A percentile compares a stretch with the other conserved stretches of the same genome.
Evolutionary conservation across 2,113 vertebrate species (phyloP).

Genomic region (Hippocampus mohnikei): DNA sequence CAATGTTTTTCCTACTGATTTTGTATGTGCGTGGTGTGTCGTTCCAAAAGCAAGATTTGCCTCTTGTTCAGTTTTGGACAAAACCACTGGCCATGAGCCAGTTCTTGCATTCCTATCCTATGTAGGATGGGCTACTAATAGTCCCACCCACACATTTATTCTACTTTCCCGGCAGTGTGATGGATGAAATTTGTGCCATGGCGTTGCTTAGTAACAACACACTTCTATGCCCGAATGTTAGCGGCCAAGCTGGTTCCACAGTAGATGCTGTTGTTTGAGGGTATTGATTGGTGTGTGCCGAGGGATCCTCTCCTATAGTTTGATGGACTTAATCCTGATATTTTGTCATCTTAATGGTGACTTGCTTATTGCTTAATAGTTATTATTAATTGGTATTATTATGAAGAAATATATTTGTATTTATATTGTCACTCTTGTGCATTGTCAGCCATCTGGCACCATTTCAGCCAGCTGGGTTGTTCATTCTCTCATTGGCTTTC

Average conservation of each 20-base stretch:
- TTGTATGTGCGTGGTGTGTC: not conserved
- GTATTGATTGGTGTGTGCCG: constrained; percentile 10
- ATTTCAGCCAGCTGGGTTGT: not conserved
- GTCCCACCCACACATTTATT: constrained; percentile 19
- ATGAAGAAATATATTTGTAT: not conserved
- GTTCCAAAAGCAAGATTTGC: not conserved
- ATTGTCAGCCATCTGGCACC: not conserved
- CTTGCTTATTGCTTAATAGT: constrained; percentile 4
- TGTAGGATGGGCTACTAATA: not conserved
- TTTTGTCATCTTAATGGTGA: not conserved
- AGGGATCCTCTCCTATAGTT: constrained; percentile 5
- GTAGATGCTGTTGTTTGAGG: constrained; percentile 34
- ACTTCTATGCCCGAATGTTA: constrained; percentile 33
- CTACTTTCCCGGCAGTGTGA: constrained; percentile 40
- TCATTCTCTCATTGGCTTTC: not conserved
- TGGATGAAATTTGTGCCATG: constrained; percentile 49
- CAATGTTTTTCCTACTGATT: not conserved
- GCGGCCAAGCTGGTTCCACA: constrained; percentile 28
- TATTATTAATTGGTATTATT: not conserved
- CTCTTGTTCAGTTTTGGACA: constrained; percentile 12
- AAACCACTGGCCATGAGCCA: constrained; percentile 14
- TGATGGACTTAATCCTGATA: not conserved
- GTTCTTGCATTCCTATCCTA: constrained; percentile 13
- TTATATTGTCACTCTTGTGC: not conserved
- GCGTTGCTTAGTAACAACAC: constrained; percentile 66